A percentile compares a stretch with the other conserved stretches of the same genome.
These are phyloP conservation scores for Lichenostomus cassidix DNA, from an alignment of 2,113 vertebrate species.

Conservation along the genomic window DNA sequence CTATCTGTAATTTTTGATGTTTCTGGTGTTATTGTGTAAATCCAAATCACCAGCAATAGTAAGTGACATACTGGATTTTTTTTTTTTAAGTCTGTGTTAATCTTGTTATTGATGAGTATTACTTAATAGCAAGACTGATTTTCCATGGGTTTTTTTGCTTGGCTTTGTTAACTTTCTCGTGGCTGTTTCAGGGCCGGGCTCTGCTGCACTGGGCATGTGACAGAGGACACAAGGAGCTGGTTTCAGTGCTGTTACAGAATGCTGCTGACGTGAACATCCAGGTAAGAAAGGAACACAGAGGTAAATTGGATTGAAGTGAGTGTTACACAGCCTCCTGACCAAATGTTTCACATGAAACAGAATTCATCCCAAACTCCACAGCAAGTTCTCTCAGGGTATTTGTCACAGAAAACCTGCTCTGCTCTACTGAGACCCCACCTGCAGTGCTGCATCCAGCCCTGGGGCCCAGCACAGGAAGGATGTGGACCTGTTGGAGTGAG, in stretches of 20 bases:
- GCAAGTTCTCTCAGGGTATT: not conserved
- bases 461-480: not conserved
- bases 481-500: not conserved
- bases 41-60: not conserved
- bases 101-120: not conserved
- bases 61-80: not conserved
- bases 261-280: constrained; percentile 91
- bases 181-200: constrained; percentile 83
- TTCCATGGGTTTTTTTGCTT: not conserved
- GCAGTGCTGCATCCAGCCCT: not conserved
- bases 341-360: not conserved
- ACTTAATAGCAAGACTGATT: not conserved
- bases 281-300: constrained; percentile 74
- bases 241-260: constrained; percentile 85
- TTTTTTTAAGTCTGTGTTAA: not conserved
- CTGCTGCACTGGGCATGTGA: constrained; percentile 96
- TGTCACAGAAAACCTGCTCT: not conserved
- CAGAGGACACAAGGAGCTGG: constrained; percentile 93
- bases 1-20: not conserved
- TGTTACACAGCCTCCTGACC: not conserved
- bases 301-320: not conserved
- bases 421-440: not conserved
- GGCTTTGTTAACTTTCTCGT: not conserved
- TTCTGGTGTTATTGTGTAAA: not conserved
- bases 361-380: not conserved